Percentiles rank a stretch among this genome's conserved stretches.
phyloP scores from a whole-genome alignment of 2,113 vertebrate genomes.

The Tonatia bakeri region DNA sequence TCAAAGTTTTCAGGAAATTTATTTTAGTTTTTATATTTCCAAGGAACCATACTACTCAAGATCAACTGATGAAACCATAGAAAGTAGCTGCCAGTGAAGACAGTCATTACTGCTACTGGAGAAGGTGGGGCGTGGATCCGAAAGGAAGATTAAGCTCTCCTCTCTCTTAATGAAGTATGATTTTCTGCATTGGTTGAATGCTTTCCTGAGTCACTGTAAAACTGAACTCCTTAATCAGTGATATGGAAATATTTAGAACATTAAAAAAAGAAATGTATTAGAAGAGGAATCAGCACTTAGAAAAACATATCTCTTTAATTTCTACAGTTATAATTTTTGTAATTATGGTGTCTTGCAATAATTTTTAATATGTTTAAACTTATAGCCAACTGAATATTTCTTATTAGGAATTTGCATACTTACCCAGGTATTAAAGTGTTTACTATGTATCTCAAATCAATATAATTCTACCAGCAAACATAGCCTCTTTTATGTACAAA shows the following conservation, averaged over 20 bases:
- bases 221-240: slow-evolving; percentile 20
- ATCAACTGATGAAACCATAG: not conserved
- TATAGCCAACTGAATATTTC: not conserved
- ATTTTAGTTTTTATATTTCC: slow-evolving; percentile 70
- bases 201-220: slow-evolving; percentile 14
- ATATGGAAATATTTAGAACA: slow-evolving; percentile 43
- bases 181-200: slow-evolving; percentile 31
- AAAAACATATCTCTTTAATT: not conserved
- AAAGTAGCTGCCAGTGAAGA: slow-evolving; percentile 11
- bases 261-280: slow-evolving; percentile 23
- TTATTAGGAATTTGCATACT: not conserved
- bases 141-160: slow-evolving; percentile 29
- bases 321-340: not conserved
- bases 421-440: not conserved
- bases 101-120: not conserved
- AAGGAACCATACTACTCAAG: not conserved
- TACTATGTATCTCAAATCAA: not conserved
- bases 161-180: not conserved
- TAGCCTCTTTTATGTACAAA: not conserved
- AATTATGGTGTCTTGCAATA: not conserved
- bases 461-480: not conserved
- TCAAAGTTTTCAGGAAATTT: slow-evolving; percentile 67
- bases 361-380: not conserved
- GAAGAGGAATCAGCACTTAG: not conserved
- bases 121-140: not conserved